A percentile compares a stretch with the other conserved stretches of the same genome.
phyloP scores from a whole-genome alignment of 2,113 vertebrate species.

The Sisor rabdophorus region DNA sequence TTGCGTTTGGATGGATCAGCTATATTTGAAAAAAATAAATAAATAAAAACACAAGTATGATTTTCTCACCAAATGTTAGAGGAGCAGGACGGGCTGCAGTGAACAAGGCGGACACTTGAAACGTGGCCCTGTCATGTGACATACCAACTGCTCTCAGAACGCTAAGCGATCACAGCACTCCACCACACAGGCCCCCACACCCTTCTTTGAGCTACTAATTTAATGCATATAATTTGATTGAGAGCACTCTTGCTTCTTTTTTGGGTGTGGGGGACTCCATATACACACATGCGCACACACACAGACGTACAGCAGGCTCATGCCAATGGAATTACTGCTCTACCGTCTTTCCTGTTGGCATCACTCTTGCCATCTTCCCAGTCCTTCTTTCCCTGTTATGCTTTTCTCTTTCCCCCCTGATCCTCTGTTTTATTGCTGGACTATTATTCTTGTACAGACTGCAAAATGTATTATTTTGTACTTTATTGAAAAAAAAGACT shows the following conservation, averaged over 20 bases:
- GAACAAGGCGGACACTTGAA: conserved; percentile 24
- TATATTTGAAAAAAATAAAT: conserved; percentile 3
- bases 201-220: conserved; percentile 37
- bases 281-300: neutral
- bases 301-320: neutral
- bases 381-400: conserved; percentile 24
- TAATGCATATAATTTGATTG: conserved; percentile 41
- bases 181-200: conserved; percentile 20
- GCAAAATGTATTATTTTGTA: conserved; percentile 97
- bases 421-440: conserved; percentile 81
- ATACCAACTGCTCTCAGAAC: conserved; percentile 28
- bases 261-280: neutral
- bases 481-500: conserved; percentile 87
- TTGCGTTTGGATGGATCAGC: conserved; percentile 35
- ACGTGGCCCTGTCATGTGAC: conserved; percentile 6
- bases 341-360: conserved; percentile 24
- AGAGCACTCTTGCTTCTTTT: conserved; percentile 32
- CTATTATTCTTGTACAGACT: conserved; percentile 94
- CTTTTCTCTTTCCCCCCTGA: conserved; percentile 24
- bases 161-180: conserved; percentile 26
- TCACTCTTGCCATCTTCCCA: conserved; percentile 29
- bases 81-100: conserved; percentile 11
- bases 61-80: conserved; percentile 25
- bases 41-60: neutral
- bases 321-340: conserved; percentile 41